Evolutionary conservation across 2,113 vertebrate species (phyloP), one percentile per base, ranked within the genome.

Genomic region (Misgurnus anguillicaudatus): DNA sequence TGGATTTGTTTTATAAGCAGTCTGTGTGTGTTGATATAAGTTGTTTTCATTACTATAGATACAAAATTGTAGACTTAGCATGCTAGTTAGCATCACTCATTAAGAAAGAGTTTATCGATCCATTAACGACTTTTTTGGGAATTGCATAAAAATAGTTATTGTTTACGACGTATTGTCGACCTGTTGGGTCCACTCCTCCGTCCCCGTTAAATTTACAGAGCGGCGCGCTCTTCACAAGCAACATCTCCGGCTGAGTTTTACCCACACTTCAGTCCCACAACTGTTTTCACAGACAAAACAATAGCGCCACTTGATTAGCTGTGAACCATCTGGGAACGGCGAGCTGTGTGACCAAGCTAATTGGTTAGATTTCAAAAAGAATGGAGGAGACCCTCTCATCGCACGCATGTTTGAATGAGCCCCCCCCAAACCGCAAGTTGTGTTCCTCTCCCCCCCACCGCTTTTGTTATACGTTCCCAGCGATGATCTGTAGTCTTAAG

Each of bases 301-400:
- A 85, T 86, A 87, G 84, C 80, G 55, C 17, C 83, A 85, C 87
- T 87, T 86, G 84, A 87, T 85, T 87, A 84, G 79, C 71, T 42
- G 85, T 63, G 77, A 82, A 83, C 82, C 84, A 78, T 85, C 81
- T 88, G 85, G 81, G 84, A 86, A 77, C 67, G 70, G 45, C 39
- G 72, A 77, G 74, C 77, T 80, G 82, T 83, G 82, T 79, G 86
- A 86, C 81, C 80, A 82, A 86, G 83, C 87, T 87, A 86, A 89
- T 87, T 87, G 87, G 85, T 80, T 75, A 84, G 84, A 83, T 86
- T 83, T 83, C 58, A 72, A 77, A 81, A 82, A 82, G 77, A 77
- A 83, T 77, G 74, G 67, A 58, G 48, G 58, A 39, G 55, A 82
- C 53, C 60, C 39, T 77, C 78, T 82, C 58, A 68, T 77, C 42